Conservation (phyloP, 2,113 vertebrate genomes). For the Crotalus tigris region DNA sequence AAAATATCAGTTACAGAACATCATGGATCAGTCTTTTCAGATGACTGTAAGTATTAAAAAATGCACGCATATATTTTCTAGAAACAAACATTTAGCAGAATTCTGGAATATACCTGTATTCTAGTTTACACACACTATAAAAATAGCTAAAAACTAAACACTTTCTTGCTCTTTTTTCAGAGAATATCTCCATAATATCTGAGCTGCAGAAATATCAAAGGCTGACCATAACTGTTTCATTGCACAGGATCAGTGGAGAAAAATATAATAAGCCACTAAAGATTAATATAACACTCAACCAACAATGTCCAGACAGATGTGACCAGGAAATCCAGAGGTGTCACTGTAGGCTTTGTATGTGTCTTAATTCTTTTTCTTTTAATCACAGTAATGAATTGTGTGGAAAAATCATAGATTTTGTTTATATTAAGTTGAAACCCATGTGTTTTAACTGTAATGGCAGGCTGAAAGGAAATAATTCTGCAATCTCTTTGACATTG, state of each 20-base stretch:
- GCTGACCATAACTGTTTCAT: not conserved
- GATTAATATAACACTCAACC: no score
- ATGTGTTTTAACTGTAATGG: not conserved
- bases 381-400: not conserved
- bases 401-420: not conserved
- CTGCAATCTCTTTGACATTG: not conserved
- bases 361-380: not conserved
- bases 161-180: not conserved
- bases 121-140: not conserved
- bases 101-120: not conserved
- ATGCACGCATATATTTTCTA: not conserved
- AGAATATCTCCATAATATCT: not conserved
- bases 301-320: not conserved
- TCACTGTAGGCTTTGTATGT: not conserved
- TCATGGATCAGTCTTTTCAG: not conserved
- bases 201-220: not conserved
- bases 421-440: not conserved
- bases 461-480: not conserved
- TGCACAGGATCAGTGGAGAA: not conserved
- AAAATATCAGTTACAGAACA: not conserved
- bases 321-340: not conserved
- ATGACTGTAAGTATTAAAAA: not conserved
- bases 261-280: not conserved
- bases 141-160: not conserved
- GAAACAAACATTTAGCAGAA: not conserved